Evolutionary conservation across 2,797 vertebrate species (phyloP).

Genomic region (Coccyzus lansbergi): DNA sequence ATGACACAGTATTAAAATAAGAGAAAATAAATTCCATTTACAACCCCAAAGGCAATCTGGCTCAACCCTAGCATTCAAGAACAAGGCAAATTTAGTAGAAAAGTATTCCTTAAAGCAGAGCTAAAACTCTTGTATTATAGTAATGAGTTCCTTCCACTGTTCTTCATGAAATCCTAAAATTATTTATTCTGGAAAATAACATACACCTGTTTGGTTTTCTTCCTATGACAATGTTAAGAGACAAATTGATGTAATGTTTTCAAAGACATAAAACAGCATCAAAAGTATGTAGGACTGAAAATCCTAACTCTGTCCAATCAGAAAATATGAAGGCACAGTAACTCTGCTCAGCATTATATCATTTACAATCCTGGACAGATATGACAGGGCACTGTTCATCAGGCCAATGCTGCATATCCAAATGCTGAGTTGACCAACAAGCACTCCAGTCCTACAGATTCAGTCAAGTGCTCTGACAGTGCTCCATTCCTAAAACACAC

Average conservation of each 20-base stretch:
- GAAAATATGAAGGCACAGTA: neutral
- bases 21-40: neutral
- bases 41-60: neutral
- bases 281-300: neutral
- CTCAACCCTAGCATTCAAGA: neutral
- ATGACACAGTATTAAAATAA: neutral
- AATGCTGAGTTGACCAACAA: rapidly evolving
- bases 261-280: neutral
- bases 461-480: neutral
- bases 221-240: neutral
- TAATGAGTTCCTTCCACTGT: neutral
- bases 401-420: neutral
- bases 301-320: neutral
- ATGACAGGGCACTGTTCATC: rapidly evolving
- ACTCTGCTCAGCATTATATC: rapidly evolving
- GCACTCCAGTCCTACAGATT: neutral
- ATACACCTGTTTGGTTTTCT: neutral
- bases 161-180: neutral
- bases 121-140: neutral
- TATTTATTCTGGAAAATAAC: neutral
- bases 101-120: neutral
- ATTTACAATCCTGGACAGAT: neutral
- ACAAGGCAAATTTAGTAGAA: neutral
- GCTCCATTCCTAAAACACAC: neutral
- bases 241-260: neutral